Evolutionary conservation across 2,888 invertebrate genomes (phyloP).

Genomic region (Andrena dorsata): DNA sequence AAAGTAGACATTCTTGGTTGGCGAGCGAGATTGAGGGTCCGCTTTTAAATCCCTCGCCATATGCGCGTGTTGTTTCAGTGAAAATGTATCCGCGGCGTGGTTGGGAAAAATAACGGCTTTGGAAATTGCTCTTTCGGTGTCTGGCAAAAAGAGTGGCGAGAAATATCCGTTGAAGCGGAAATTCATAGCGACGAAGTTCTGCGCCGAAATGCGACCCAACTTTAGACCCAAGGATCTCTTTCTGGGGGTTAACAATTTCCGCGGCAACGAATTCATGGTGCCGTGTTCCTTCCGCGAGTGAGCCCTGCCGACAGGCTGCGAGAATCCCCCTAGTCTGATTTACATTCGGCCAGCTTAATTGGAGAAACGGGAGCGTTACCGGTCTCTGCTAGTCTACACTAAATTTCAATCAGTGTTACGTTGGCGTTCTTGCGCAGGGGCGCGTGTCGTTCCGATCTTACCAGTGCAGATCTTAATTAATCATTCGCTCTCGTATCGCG

Average conservation of each 20-base stretch:
- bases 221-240: slow-evolving; percentile 37
- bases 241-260: slow-evolving; percentile 61
- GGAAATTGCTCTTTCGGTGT: neutral
- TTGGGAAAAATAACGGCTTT: neutral
- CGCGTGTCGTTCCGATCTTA: slow-evolving; percentile 59
- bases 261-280: slow-evolving; percentile 55
- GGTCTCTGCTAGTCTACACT: slow-evolving; percentile 57
- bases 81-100: neutral
- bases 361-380: slow-evolving; percentile 65
- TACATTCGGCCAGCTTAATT: slow-evolving; percentile 72
- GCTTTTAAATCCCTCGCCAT: neutral
- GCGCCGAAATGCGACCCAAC: neutral
- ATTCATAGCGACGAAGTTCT: slow-evolving; percentile 2
- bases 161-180: neutral
- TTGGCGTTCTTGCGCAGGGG: slow-evolving; percentile 50
- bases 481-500: slow-evolving; percentile 37
- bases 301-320: slow-evolving; percentile 61
- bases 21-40: too few relatives aligned
- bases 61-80: neutral
- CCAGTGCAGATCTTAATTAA: slow-evolving; percentile 47
- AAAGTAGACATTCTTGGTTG: too few relatives aligned
- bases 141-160: neutral
- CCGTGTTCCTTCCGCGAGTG: slow-evolving; percentile 62
- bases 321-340: slow-evolving; percentile 67
- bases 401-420: slow-evolving; percentile 70